Conservation (phyloP, 2,113 vertebrate species). For the Alces alces region DNA sequence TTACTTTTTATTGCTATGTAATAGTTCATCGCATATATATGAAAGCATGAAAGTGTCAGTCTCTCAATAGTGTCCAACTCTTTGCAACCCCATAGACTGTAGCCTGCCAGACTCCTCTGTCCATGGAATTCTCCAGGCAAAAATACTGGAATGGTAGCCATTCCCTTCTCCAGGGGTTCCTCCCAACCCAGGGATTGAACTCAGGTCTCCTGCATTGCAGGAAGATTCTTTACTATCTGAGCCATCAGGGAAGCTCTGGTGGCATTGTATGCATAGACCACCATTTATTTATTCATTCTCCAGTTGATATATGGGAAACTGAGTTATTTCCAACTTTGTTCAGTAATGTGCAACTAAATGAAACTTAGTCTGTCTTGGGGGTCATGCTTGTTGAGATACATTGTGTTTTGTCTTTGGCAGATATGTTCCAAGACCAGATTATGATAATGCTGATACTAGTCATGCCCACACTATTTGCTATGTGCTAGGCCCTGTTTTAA, state of each 20-base stretch:
- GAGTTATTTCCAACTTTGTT: background rate
- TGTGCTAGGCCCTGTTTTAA: background rate
- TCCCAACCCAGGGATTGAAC: fast-evolving
- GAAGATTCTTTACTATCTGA: background rate
- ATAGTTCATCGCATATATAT: background rate
- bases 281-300: background rate
- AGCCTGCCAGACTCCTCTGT: background rate
- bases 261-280: background rate
- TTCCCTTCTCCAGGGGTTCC: background rate
- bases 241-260: background rate
- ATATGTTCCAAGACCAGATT: no score
- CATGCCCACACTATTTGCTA: background rate
- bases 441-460: no score
- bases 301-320: background rate
- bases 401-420: background rate
- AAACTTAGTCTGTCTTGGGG: fast-evolving
- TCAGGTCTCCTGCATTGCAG: background rate
- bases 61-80: background rate
- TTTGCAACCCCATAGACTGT: background rate
- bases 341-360: background rate
- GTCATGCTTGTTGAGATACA: no score
- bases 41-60: background rate
- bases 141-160: background rate
- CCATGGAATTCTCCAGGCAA: background rate
- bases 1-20: background rate